Percentiles rank a stretch among this genome's conserved stretches.
phyloP scores from a whole-genome alignment of 2,113 vertebrate species.

The Semicossyphus pulcher region DNA sequence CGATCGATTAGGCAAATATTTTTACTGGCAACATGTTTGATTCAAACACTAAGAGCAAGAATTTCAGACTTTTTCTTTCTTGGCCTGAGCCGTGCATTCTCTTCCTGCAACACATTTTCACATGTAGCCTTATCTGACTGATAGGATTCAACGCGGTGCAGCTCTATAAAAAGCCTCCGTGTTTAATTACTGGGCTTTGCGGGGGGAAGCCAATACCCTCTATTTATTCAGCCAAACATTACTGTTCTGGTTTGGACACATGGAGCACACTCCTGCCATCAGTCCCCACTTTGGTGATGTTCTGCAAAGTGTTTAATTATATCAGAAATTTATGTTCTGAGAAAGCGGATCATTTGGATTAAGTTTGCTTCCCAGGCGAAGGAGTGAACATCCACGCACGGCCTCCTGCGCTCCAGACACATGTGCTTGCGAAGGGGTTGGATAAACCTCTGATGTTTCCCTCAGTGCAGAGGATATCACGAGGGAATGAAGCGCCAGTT shows the following conservation, averaged over 20 bases:
- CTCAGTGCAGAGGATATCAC: not conserved
- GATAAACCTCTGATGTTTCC: not conserved
- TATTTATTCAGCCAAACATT: slow-evolving; percentile 77
- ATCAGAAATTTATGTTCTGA: slow-evolving; percentile 72
- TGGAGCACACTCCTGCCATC: slow-evolving; percentile 64
- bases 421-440: not conserved
- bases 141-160: slow-evolving; percentile 64
- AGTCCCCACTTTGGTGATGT: slow-evolving; percentile 52
- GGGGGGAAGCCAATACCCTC: slow-evolving; percentile 70
- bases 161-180: slow-evolving; percentile 49
- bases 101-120: slow-evolving; percentile 51
- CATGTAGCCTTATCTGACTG: slow-evolving; percentile 55
- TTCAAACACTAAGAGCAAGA: slow-evolving; percentile 47
- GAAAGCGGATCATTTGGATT: slow-evolving; percentile 57
- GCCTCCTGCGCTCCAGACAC: slow-evolving; percentile 5
- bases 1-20: slow-evolving; percentile 72
- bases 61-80: slow-evolving; percentile 23
- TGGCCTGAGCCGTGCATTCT: slow-evolving; percentile 31
- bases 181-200: slow-evolving; percentile 79
- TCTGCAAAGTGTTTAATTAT: slow-evolving; percentile 75
- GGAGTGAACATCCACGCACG: not conserved
- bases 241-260: slow-evolving; percentile 61
- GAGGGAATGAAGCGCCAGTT: not conserved
- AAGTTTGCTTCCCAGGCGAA: slow-evolving; percentile 59
- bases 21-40: slow-evolving; percentile 67